Percentiles rank a stretch among this genome's conserved stretches.
Evolutionary conservation across 2,888 invertebrate species (phyloP).

Genomic region (Clivina fossor): DNA sequence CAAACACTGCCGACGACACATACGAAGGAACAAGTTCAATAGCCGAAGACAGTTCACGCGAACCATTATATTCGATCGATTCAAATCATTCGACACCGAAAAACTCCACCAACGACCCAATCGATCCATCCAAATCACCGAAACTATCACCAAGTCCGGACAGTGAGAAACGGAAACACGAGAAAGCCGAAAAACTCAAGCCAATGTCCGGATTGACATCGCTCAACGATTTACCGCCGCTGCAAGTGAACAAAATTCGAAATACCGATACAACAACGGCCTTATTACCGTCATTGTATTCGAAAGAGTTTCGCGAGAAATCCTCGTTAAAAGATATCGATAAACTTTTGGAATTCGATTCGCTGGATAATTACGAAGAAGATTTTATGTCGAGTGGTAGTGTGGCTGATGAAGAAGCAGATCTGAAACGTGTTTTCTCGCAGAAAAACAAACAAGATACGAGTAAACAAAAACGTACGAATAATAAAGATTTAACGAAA

Average conservation of each 20-base stretch:
- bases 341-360: conserved; percentile 45
- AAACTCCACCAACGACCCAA: conserved; percentile 6
- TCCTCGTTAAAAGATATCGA: conserved; percentile 46
- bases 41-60: conserved; percentile 42
- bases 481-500: conserved; percentile 10
- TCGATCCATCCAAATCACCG: conserved; percentile 26
- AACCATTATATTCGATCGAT: conserved; percentile 28
- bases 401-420: conserved; percentile 36
- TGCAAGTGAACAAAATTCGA: conserved; percentile 46
- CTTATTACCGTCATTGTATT: conserved; percentile 49
- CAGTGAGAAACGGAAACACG: conserved; percentile 20
- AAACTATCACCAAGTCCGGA: conserved; percentile 15
- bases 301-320: conserved; percentile 49
- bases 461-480: conserved; percentile 4
- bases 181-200: conserved; percentile 44
- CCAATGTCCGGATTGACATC: conserved; percentile 46
- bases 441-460: conserved; percentile 3
- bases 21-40: conserved; percentile 47
- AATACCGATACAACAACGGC: conserved; percentile 45
- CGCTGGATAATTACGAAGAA: conserved; percentile 49
- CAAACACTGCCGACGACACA: conserved; percentile 47
- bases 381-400: conserved; percentile 49
- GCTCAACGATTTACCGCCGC: conserved; percentile 48
- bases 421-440: conserved; percentile 14
- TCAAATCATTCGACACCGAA: background rate